Base-by-base conservation (phyloP, 1,140 invertebrate species). In the Campoletis sonorensis region DNA sequence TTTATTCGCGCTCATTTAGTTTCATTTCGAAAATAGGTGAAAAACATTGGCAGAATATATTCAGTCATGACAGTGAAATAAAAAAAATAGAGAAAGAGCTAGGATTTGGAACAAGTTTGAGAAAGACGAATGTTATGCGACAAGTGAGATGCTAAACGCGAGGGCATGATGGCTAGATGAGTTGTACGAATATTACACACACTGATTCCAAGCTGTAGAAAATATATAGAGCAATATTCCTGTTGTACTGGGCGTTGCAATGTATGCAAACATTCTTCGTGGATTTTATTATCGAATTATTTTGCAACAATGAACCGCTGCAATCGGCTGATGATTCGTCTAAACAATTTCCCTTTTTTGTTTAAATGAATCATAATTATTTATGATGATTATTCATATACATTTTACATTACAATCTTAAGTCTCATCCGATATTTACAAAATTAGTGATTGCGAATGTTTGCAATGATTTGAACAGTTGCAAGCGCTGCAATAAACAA, bases 161-260 rank as follows among this genome's bases (percentile, higher is more conserved):
- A 33, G 40, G 45, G 71, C 18, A 73, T 75, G 72, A 75, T 54
- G 54, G 45, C 49, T 49, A 49, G 49, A 54, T 54, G 72, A 75
- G 72, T 75, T 75, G 45, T 54, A 75, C 49, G 40, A 75, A 49
- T 75, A 75, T 26, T 64, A 51, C 49, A 27, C 23, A 18, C 49
- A 27, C 23, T 21, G 18, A 13, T 64, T 21, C 61, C 1, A 18
- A 21, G 61, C 23, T 51, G 72, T 75, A 23, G 45, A 75, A 58
- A 45, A 23, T 33, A 23, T 33, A 51, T 26, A 58, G 21, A 75
- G 23, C 21, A 64, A 64, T 64, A 23, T 26, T 27, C 23, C 4
- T 26, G 23, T 54, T 64, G 61, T 64, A 64, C 61, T 7, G 61
- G 23, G 21, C 27, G 54, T n/a, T 58, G 18, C 54, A 64, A 64